A percentile compares a stretch with the other conserved stretches of the same genome.
Conservation (phyloP, 2,113 vertebrate species). For the Pseudorectes ferrugineus region DNA sequence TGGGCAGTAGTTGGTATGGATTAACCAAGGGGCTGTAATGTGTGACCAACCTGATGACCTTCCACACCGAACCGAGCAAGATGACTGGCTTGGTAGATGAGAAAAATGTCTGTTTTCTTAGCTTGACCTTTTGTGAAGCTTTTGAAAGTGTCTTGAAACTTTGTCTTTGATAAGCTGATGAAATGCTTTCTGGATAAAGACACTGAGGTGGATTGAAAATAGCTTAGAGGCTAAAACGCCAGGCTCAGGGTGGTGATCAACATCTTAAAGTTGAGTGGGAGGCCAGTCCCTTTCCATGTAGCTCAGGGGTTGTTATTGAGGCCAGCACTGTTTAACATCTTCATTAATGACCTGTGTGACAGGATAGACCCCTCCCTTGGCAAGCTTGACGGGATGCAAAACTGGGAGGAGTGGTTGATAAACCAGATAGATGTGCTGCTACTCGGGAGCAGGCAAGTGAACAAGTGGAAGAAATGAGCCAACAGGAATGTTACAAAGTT, state of each 20-base stretch:
- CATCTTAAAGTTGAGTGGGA: not conserved
- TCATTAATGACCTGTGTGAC: not conserved
- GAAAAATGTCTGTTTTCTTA: not conserved
- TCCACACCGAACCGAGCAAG: not conserved
- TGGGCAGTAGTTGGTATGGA: not conserved
- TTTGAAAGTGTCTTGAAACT: not conserved
- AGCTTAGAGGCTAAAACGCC: not conserved
- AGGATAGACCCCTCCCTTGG: not conserved
- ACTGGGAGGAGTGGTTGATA: not conserved
- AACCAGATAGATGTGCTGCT: not conserved
- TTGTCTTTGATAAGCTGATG: not conserved
- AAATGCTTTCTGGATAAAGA: not conserved
- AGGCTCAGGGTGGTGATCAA: not conserved
- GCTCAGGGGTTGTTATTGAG: not conserved
- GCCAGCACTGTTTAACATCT: not conserved
- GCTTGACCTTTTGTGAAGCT: not conserved
- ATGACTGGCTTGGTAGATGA: not conserved
- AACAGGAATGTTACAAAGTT: not conserved
- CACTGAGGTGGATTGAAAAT: not conserved
- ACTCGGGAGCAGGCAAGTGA: accelerated
- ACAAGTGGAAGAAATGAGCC: not conserved
- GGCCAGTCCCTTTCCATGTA: not conserved
- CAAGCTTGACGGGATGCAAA: not conserved
- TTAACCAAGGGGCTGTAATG: not conserved
- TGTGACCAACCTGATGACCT: not conserved